Percentiles rank a stretch among this genome's conserved stretches.
Evolutionary conservation across 2,797 vertebrate genomes (phyloP).

Genomic region (Diceros bicornis): DNA sequence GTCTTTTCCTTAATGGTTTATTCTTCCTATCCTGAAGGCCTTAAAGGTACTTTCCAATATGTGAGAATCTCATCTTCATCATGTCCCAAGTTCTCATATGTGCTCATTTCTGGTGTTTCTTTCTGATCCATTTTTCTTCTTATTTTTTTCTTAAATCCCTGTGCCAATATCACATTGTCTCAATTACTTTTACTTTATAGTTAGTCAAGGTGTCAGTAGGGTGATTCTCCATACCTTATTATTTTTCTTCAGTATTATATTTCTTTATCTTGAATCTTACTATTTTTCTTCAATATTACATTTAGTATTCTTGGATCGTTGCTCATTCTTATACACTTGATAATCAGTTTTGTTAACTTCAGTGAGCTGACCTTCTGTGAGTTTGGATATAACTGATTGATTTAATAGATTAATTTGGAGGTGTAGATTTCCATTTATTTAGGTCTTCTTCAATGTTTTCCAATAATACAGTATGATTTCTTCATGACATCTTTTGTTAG

Average conservation of each 20-base stretch:
- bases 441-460: slow-evolving; percentile 59
- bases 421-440: slow-evolving; percentile 53
- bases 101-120: neutral
- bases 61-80: neutral
- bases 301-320: slow-evolving; percentile 67
- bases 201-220: slow-evolving; percentile 31
- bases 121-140: neutral
- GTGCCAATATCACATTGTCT: neutral
- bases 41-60: neutral
- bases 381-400: slow-evolving; percentile 56
- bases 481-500: neutral
- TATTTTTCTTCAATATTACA: slow-evolving; percentile 69
- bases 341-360: slow-evolving; percentile 70
- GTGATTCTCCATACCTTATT: slow-evolving; percentile 43
- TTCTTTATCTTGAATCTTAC: slow-evolving; percentile 61
- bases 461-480: slow-evolving; percentile 57
- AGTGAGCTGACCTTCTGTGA: neutral
- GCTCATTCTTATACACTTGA: slow-evolving; percentile 62
- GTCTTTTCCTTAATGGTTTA: neutral
- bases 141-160: neutral
- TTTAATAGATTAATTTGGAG: slow-evolving; percentile 21
- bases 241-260: slow-evolving; percentile 56
- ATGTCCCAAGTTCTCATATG: neutral
- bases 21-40: neutral
- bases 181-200: slow-evolving; percentile 31